Evolutionary conservation across 2,888 invertebrate genomes (phyloP).

Genomic region (Ditula angustiorana): DNA sequence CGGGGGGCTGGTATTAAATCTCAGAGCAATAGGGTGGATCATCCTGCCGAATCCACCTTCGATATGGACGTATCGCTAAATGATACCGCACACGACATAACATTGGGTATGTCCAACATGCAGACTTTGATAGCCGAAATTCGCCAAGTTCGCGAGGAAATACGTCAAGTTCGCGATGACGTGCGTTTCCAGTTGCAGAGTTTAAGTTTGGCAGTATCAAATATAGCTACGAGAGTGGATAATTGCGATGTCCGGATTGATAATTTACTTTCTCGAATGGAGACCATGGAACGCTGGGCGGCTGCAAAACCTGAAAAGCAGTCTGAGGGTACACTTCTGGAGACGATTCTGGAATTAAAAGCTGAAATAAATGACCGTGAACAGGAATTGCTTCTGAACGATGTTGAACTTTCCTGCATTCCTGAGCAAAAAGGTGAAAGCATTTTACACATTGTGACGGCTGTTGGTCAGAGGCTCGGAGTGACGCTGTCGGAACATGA

Average conservation of each 20-base stretch:
- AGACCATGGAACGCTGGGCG: neutral
- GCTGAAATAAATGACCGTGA: no score
- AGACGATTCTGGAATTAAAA: neutral
- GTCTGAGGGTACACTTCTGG: neutral
- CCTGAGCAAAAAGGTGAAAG: no score
- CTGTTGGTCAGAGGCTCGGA: neutral
- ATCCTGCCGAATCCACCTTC: neutral
- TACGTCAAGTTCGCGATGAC: neutral
- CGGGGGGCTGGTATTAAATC: neutral
- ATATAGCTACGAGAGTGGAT: neutral
- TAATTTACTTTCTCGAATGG: neutral
- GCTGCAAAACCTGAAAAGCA: neutral
- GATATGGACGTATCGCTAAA: neutral
- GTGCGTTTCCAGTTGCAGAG: neutral
- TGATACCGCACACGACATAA: neutral
- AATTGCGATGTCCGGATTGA: neutral
- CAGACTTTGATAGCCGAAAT: neutral
- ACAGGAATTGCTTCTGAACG: no score
- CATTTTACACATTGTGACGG: neutral
- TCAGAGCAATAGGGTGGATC: neutral
- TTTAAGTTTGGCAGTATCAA: neutral
- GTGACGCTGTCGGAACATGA: no score
- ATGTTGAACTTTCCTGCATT: no score
- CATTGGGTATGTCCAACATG: neutral
- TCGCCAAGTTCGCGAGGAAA: neutral